Conservation (phyloP, 1,140 invertebrate species). For the Colletes latitarsis region DNA sequence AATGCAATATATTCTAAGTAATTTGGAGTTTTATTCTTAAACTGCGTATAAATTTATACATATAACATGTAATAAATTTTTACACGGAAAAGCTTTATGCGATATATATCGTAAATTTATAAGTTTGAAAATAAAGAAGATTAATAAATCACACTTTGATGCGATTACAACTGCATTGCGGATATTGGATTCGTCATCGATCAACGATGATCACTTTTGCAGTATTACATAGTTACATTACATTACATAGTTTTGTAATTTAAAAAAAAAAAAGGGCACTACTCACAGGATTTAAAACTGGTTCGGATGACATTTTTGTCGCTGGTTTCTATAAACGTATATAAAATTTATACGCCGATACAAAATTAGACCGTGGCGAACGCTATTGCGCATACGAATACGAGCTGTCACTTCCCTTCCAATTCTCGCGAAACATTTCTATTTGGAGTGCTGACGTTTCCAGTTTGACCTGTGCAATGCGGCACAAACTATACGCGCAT, state of each 20-base stretch:
- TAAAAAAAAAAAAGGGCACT: neutral
- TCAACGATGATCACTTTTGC: constrained; percentile 31
- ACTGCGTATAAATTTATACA: neutral
- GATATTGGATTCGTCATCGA: neutral
- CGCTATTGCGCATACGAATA: constrained; percentile 40
- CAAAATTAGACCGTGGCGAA: neutral
- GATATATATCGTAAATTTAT: neutral
- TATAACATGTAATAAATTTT: neutral
- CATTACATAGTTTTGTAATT: neutral
- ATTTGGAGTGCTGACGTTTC: constrained; percentile 72
- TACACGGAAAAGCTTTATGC: too few relatives aligned
- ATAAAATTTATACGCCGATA: neutral
- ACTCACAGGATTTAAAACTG: constrained; percentile 66
- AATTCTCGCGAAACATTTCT: constrained; percentile 55
- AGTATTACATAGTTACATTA: neutral
- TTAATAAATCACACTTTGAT: neutral
- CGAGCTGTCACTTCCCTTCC: constrained; percentile 18
- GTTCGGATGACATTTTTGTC: constrained; percentile 54
- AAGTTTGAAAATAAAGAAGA: too few relatives aligned
- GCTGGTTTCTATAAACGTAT: neutral
- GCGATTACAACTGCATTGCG: constrained; percentile 25
- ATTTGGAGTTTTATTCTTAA: neutral
- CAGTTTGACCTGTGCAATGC: constrained; percentile 23
- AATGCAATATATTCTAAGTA: neutral
- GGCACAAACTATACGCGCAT: constrained; percentile 33